Evolutionary conservation across 2,797 vertebrate genomes (phyloP).

Genomic region (Macropodus opercularis): DNA sequence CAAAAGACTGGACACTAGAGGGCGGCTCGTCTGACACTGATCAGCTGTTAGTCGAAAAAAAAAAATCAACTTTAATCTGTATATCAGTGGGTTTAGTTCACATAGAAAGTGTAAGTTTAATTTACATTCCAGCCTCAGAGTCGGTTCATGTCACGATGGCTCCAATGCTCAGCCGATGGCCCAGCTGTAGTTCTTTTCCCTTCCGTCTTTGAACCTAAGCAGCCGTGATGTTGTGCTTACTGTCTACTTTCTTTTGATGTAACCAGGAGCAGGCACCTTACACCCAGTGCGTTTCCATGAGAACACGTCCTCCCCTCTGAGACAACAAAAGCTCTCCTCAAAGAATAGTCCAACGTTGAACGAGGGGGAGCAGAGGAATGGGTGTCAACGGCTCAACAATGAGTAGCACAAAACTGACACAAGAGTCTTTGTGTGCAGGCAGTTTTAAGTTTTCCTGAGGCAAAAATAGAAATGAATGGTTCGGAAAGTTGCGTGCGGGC

Average conservation of each 20-base stretch:
- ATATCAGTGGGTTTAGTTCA: neutral
- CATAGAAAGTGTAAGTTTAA: no score
- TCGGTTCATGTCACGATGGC: neutral
- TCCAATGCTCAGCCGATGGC: neutral
- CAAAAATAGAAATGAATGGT: constrained; percentile 24
- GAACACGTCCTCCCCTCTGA: constrained; percentile 69
- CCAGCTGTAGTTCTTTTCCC: constrained; percentile 32
- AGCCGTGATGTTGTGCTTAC: constrained; percentile 18
- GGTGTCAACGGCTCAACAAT: constrained; percentile 65
- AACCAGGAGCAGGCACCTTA: constrained; percentile 54
- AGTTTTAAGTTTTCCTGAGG: constrained; percentile 45
- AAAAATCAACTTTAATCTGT: neutral
- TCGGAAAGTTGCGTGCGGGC: constrained; percentile 9
- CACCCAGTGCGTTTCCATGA: constrained; percentile 68
- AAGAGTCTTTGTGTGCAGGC: constrained; percentile 54
- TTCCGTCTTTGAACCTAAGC: constrained; percentile 17
- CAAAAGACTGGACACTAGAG: constrained; percentile 9
- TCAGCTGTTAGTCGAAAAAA: constrained; percentile 33
- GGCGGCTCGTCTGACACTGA: constrained; percentile 18
- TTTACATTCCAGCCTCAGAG: neutral
- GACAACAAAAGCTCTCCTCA: constrained; percentile 72
- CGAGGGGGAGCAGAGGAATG: constrained; percentile 48
- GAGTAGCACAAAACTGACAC: constrained; percentile 46
- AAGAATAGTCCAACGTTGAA: constrained; percentile 50
- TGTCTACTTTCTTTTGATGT: constrained; percentile 39